These are phyloP conservation scores for Acrocephalus arundinaceus DNA, from an alignment of 2,113 vertebrate species.

Conservation along the genomic window DNA sequence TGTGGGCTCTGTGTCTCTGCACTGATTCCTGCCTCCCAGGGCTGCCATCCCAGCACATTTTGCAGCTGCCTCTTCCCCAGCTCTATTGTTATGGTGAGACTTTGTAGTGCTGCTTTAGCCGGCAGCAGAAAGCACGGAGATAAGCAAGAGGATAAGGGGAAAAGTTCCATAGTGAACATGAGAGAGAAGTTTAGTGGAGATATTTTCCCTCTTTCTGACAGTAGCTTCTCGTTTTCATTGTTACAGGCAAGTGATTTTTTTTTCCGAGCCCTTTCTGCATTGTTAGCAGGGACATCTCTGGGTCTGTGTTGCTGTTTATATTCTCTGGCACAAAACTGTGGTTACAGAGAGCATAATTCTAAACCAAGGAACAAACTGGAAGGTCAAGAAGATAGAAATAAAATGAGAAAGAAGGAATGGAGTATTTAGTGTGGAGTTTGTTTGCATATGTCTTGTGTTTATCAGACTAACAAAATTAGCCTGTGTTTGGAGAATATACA, in stretches of 20 bases:
- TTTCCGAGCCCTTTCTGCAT: neutral
- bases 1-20: neutral
- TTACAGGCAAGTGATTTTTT: rapidly evolving
- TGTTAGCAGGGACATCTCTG: neutral
- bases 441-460: neutral
- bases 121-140: neutral
- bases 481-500: neutral
- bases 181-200: neutral
- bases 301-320: neutral
- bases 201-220: neutral
- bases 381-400: neutral
- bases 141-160: neutral
- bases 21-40: neutral
- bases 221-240: neutral
- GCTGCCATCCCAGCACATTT: neutral
- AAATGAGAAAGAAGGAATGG: neutral
- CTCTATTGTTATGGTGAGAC: neutral
- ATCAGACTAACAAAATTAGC: neutral
- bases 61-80: neutral
- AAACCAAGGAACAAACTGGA: neutral
- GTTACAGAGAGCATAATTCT: neutral
- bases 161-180: neutral
- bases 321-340: neutral
- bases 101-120: neutral
- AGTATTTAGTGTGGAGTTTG: neutral